Base-by-base conservation (phyloP, 2,888 invertebrate species). In the Metallyticus violacea region DNA sequence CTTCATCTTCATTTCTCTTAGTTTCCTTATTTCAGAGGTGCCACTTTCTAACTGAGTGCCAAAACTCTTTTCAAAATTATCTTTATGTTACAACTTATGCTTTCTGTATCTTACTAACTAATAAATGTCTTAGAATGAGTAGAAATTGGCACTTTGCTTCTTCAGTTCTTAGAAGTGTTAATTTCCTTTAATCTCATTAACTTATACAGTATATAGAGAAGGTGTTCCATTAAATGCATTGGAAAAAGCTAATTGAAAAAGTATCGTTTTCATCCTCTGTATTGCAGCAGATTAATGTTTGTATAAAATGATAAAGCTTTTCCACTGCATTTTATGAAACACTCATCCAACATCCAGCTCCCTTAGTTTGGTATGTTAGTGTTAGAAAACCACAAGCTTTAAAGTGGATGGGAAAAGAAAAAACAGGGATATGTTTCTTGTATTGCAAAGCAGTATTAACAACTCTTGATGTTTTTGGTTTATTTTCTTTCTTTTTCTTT, bases 281-380 rank as follows among this genome's bases (percentile, higher is more conserved):
- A n/a, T n/a, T n/a, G 40, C 22, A 9, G 40, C 40, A 2, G 30
- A 40, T 1, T 9, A 40, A 40, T 40, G 40, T 40, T 62, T 62
- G 5, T 15, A 3, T 1, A 15, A 2, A 15, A 9, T 40, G 40
- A n/a, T 62, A 2, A 15, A 15, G 40, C 22, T 62, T 62, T 15
- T 62, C 40, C 15, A 62, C 40, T 62, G 40, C 40, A 22, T 62
- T 62, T 62, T 3, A 0, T 62, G 40, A 22, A 62, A 62, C 9
- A 62, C 40, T 62, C 9, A 40, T 22, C 9, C 40, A 62, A 62
- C 40, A n/a, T n/a, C 40, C 40, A 15, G 9, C 22, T 62, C 77
- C 83, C 40, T 77, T 83, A 77, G 77, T 83, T 77, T 83, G 83
- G 83, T 83, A 77, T 83, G 28, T 28, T 83, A 83, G 77, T 83